Evolutionary conservation across 2,113 vertebrate species (phyloP).

Genomic region (Scopus umbretta): DNA sequence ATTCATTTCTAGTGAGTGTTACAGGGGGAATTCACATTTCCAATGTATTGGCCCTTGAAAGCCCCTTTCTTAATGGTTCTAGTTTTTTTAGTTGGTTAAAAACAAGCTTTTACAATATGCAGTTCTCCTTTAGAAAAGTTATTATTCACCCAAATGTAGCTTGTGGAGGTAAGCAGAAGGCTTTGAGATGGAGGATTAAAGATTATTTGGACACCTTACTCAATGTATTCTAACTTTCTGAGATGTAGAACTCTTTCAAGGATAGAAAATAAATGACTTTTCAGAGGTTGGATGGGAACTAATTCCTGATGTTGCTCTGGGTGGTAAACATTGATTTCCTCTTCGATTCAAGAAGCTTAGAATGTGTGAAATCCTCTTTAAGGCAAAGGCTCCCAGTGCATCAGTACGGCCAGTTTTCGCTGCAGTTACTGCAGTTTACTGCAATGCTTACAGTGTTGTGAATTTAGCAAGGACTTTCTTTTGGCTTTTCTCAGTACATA

Average conservation of each 20-base stretch:
- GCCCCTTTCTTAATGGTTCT: not conserved
- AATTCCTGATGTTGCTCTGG: slow-evolving; percentile 36
- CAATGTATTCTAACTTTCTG: not conserved
- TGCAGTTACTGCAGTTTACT: not conserved
- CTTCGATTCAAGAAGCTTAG: slow-evolving; percentile 7
- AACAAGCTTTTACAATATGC: not conserved
- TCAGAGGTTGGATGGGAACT: slow-evolving; percentile 1
- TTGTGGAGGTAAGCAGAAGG: not conserved
- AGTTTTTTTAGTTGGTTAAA: not conserved
- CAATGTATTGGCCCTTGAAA: not conserved
- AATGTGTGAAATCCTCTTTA: slow-evolving; percentile 37
- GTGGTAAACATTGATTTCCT: slow-evolving; percentile 47
- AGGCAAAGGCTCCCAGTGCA: not conserved
- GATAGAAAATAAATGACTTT: slow-evolving; percentile 45
- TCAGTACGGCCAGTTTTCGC: not conserved
- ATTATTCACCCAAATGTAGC: not conserved
- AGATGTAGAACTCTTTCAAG: slow-evolving; percentile 22
- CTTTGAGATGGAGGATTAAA: slow-evolving; percentile 38
- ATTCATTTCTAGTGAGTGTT: not conserved
- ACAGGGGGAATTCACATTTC: not conserved
- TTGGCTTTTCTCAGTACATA: not conserved
- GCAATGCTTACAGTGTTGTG: not conserved
- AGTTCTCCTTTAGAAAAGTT: not conserved
- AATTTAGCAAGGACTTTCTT: not conserved
- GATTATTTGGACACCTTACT: slow-evolving; percentile 11